Evolutionary conservation across 2,113 vertebrate species (phyloP).

Genomic region (Nibea coibor): DNA sequence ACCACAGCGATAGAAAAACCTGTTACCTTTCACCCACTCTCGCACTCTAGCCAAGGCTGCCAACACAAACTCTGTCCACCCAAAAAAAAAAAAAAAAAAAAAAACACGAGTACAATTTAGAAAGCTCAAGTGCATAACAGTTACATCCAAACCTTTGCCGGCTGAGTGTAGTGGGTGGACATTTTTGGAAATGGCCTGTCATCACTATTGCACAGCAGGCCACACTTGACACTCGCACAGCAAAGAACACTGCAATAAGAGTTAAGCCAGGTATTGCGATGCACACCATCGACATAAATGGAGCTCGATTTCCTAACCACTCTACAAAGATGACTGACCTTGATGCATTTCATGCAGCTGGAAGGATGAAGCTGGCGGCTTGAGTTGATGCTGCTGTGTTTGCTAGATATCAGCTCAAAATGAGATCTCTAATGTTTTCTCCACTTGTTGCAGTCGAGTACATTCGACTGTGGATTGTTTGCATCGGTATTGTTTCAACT

Average conservation of each 20-base stretch:
- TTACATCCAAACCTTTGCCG: slow-evolving; percentile 42
- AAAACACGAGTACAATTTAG: slow-evolving; percentile 29
- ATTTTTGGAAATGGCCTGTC: slow-evolving; percentile 60
- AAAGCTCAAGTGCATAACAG: slow-evolving; percentile 47
- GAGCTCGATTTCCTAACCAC: slow-evolving; percentile 48
- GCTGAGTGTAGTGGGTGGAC: slow-evolving; percentile 63
- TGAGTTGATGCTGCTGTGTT: slow-evolving; percentile 16
- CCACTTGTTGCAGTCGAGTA: no score
- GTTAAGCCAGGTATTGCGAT: slow-evolving; percentile 42
- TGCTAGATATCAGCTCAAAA: neutral
- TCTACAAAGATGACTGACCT: slow-evolving; percentile 46
- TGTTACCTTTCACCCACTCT: slow-evolving; percentile 43
- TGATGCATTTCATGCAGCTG: slow-evolving; percentile 37
- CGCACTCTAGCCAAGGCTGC: slow-evolving; percentile 21
- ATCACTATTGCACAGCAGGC: slow-evolving; percentile 56
- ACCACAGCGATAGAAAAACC: slow-evolving; percentile 2
- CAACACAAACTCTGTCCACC: slow-evolving; percentile 47
- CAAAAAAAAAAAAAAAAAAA: neutral
- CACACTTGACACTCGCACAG: slow-evolving; percentile 61
- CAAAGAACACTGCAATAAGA: slow-evolving; percentile 47
- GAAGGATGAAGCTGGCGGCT: neutral
- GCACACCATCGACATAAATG: slow-evolving; percentile 49
- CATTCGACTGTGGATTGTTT: neutral
- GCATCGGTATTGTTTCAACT: neutral
- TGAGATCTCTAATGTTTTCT: neutral